These are phyloP conservation scores for Nephila pilipes DNA, from an alignment of 1,140 invertebrate species.

Conservation along the genomic window DNA sequence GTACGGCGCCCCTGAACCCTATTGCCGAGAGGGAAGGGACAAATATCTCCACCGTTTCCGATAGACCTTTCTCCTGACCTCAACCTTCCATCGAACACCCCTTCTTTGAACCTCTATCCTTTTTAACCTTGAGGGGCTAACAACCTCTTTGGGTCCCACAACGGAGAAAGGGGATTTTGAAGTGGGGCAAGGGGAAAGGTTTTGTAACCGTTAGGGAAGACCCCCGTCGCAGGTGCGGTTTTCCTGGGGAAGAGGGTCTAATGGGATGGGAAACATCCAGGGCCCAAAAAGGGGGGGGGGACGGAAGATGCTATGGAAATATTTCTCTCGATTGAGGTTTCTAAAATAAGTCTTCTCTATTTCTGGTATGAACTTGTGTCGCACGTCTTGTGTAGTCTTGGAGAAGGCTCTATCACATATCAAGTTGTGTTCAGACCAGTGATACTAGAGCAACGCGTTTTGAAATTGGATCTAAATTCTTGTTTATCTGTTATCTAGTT, in stretches of 20 bases:
- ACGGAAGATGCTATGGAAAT: background rate
- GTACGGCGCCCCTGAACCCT: no score
- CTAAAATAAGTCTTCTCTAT: no score
- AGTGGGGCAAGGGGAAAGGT: background rate
- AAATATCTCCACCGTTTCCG: conserved; percentile 1
- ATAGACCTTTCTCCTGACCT: conserved; percentile 24
- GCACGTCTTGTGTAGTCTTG: no score
- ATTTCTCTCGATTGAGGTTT: background rate
- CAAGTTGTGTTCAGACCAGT: no score
- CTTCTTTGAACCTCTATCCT: conserved; percentile 38
- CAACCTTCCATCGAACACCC: conserved; percentile 14
- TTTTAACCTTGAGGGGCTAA: conserved; percentile 70
- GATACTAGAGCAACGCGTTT: no score
- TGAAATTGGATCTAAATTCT: no score
- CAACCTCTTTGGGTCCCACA: conserved; percentile 56
- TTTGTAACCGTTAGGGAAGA: background rate
- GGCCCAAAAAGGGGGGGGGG: no score
- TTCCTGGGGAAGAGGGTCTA: conserved; percentile 28
- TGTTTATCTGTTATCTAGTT: no score
- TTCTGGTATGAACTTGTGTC: no score
- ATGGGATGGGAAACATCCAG: conserved; percentile 4
- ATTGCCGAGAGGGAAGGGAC: no score
- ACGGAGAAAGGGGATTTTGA: conserved; percentile 32
- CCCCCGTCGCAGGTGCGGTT: background rate
- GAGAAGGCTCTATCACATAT: no score